These are phyloP conservation scores for Thymelicus lineola DNA, from an alignment of 2,888 invertebrate genomes.

Conservation along the genomic window DNA sequence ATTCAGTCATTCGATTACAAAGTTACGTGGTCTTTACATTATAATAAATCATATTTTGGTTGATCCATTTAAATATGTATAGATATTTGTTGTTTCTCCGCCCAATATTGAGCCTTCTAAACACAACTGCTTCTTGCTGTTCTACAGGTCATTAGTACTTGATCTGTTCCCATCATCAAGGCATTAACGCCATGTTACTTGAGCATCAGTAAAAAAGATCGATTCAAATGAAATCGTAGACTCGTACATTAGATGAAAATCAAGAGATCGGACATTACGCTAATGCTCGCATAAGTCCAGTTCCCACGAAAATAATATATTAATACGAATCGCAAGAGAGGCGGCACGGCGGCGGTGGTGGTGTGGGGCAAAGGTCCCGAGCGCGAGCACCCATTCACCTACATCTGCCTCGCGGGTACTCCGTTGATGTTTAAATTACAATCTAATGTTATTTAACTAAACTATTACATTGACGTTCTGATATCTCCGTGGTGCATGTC, in stretches of 20 bases:
- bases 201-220: too few species aligned
- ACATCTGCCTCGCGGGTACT: neutral
- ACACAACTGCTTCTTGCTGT: too few species aligned
- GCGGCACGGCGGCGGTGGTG: neutral
- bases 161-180: too few species aligned
- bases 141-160: too few species aligned
- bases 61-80: too few species aligned
- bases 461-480: neutral
- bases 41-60: too few species aligned
- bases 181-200: too few species aligned
- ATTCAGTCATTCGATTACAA: too few species aligned
- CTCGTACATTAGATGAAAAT: neutral
- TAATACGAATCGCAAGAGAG: constrained; percentile 13
- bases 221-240: neutral
- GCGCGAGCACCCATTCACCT: constrained; percentile 17
- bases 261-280: neutral
- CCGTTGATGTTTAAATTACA: constrained; percentile 3
- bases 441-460: neutral
- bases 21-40: too few species aligned
- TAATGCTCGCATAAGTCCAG: neutral
- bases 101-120: too few species aligned
- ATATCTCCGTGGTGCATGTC: too few species aligned
- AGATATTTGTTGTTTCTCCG: too few species aligned
- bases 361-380: constrained; percentile 4
- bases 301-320: constrained; percentile 14